Conservation (phyloP, 2,797 vertebrate genomes). For the Sebastes hubbsi region DNA sequence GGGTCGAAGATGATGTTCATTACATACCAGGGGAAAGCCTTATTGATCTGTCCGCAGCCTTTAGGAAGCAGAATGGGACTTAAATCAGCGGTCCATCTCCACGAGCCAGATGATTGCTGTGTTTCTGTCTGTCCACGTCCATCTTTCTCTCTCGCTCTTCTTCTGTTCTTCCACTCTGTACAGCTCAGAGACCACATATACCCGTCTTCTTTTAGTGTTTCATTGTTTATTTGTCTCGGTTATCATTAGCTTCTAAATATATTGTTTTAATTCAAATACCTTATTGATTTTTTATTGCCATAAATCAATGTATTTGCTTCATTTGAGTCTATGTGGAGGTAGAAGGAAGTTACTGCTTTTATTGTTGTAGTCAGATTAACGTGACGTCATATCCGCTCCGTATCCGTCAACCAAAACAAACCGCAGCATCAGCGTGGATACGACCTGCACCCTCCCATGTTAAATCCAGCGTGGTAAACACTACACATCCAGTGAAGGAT, state of each 20-base stretch:
- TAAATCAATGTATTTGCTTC: no score
- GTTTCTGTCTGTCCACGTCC: background rate
- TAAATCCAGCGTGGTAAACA: no score
- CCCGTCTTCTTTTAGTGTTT: background rate
- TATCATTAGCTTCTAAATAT: background rate
- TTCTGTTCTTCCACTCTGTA: background rate
- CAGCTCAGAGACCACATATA: background rate
- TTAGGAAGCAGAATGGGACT: constrained; percentile 18
- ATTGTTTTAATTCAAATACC: no score
- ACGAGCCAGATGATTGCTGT: background rate
- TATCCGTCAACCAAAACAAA: no score
- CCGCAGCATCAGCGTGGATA: no score
- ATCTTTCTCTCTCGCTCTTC: background rate
- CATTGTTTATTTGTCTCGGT: background rate
- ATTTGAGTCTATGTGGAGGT: no score
- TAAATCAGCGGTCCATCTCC: constrained; percentile 13
- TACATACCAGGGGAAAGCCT: background rate
- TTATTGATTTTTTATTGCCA: no score
- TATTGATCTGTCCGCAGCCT: constrained; percentile 24
- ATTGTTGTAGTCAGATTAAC: no score
- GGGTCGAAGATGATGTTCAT: constrained; percentile 41
- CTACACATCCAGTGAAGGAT: no score
- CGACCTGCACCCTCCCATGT: no score
- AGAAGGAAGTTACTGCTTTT: no score
- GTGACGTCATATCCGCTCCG: no score